phyloP scores from a whole-genome alignment of 1,140 invertebrate species.

The Heliconius hewitsoni region DNA sequence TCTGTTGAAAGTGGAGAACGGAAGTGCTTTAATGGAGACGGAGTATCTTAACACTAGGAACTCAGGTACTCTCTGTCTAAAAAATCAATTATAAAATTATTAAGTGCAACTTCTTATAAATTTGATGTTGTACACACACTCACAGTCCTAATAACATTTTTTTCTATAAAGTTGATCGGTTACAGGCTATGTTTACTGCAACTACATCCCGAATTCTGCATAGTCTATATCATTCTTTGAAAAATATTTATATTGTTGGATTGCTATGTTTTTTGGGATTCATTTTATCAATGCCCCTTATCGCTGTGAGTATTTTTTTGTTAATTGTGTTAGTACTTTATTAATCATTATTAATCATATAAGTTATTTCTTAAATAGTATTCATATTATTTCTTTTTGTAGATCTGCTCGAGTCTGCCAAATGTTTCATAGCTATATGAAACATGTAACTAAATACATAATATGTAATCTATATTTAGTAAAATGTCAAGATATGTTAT shows the following conservation, averaged over 20 bases:
- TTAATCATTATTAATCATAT: not conserved
- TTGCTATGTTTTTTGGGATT: constrained; percentile 61
- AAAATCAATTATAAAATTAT: too few species aligned
- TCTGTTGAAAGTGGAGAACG: too few species aligned
- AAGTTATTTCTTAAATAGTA: not conserved
- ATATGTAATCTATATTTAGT: too few species aligned
- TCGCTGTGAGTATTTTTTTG: constrained; percentile 46
- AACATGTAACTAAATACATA: too few species aligned
- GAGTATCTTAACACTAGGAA: too few species aligned
- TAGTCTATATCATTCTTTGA: constrained; percentile 57
- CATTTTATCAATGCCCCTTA: constrained; percentile 45
- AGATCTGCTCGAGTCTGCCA: not conserved
- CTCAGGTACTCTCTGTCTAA: too few species aligned
- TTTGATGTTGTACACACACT: too few species aligned
- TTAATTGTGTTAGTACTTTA: too few species aligned
- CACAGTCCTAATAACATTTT: not conserved
- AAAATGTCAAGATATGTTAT: too few species aligned
- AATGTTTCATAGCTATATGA: not conserved
- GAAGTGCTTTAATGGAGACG: too few species aligned
- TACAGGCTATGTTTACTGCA: constrained; percentile 58
- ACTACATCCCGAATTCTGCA: constrained; percentile 59
- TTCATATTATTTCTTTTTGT: not conserved
- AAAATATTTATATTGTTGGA: constrained; percentile 63
- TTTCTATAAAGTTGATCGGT: constrained; percentile 22
- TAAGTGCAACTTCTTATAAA: too few species aligned